phyloP scores from a whole-genome alignment of 2,113 vertebrate genomes.

The Bos javanicus region DNA sequence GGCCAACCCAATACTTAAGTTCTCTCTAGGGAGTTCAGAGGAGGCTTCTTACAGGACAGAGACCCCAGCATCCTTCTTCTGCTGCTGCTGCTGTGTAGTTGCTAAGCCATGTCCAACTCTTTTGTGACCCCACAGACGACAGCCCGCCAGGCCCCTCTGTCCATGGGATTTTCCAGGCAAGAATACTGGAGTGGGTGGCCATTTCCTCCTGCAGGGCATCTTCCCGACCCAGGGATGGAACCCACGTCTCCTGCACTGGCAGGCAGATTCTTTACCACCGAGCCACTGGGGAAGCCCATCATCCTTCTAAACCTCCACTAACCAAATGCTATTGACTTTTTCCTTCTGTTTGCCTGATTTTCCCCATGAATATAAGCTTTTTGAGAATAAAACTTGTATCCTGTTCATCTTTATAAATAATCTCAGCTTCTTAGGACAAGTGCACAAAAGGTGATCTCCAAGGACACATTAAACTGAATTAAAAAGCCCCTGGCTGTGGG shows the following conservation, averaged over 20 bases:
- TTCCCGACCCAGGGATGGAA: background rate
- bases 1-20: background rate
- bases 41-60: background rate
- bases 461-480: constrained; percentile 1
- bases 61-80: background rate
- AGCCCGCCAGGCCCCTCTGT: background rate
- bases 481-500: background rate
- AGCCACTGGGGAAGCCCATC: background rate
- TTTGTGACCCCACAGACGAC: background rate
- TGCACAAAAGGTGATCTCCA: background rate
- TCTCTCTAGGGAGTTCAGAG: background rate
- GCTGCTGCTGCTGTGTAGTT: background rate
- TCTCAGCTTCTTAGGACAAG: background rate
- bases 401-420: constrained; percentile 13
- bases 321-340: background rate
- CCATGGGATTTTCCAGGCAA: background rate
- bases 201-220: background rate
- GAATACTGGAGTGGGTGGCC: background rate
- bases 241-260: background rate
- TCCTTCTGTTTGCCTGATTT: background rate
- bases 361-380: background rate
- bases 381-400: background rate
- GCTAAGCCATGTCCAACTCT: background rate
- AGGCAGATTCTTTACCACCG: background rate
- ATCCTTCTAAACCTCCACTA: background rate